Evolutionary conservation across 2,888 invertebrate genomes (phyloP), one percentile per base, ranked within the genome.

Genomic region (Onchidella celtica): DNA sequence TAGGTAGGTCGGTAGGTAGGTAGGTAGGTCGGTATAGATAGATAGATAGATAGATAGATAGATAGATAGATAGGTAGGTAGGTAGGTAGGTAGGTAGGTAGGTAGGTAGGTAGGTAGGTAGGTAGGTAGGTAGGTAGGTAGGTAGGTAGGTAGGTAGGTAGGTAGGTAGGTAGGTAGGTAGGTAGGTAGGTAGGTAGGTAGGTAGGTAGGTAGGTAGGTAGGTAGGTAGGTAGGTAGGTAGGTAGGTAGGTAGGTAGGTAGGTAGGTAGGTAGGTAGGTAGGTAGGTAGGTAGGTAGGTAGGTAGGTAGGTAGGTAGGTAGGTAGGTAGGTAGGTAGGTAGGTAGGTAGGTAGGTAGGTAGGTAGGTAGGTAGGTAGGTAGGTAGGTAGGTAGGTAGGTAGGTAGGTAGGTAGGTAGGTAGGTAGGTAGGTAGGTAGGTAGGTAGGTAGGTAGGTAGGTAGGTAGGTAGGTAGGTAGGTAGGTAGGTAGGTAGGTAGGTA

Each of bases 51-150:
- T n/a, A n/a, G n/a, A n/a, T n/a, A n/a, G n/a, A n/a, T n/a, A n/a
- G n/a, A n/a, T n/a, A n/a, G n/a, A n/a, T n/a, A n/a, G n/a, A n/a
- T n/a, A n/a, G n/a, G n/a, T n/a, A n/a, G n/a, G n/a, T n/a, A n/a
- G 55, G 55, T 55, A 55, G 55, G 55, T 55, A 55, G 55, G 55
- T 55, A 55, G 55, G 55, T 55, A 55, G 55, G 55, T 55, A 55
- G 55, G 55, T 55, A 55, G 55, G 55, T 55, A 55, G 55, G 55
- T 55, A 55, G 55, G 55, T 55, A 55, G 55, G 55, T 55, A 55
- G 55, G 55, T 55, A 55, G 55, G 55, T 55, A 55, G 55, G 55
- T 55, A 55, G 55, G 55, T 55, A 55, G 55, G 55, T 55, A 55
- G 55, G 55, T 55, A 55, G 55, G 55, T 55, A 55, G 55, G 55